A percentile compares a stretch with the other conserved stretches of the same genome.
phyloP scores from a whole-genome alignment of 1,140 invertebrate genomes.

The Drosophila varians region DNA sequence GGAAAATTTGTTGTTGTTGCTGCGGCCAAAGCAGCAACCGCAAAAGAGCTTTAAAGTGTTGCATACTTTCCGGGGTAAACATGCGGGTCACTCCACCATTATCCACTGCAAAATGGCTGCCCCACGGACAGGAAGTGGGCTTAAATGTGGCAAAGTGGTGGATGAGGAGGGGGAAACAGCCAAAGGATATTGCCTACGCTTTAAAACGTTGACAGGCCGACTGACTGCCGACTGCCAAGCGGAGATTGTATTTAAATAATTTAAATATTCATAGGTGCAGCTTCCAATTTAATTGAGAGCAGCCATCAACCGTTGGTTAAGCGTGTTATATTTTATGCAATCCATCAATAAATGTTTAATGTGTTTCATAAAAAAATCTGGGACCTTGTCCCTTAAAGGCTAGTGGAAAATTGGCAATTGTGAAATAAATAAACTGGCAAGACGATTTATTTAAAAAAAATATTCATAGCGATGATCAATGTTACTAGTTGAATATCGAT shows the following conservation, averaged over 20 bases:
- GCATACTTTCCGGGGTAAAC: constrained; percentile 57
- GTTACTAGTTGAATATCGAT: too few species aligned
- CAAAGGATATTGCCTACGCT: constrained; percentile 29
- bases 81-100: constrained; percentile 26
- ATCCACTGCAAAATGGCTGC: constrained; percentile 4
- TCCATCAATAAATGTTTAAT: constrained; percentile 30
- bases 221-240: not conserved
- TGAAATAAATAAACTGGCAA: too few species aligned
- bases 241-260: constrained; percentile 53
- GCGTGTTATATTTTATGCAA: constrained; percentile 34
- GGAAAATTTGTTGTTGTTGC: constrained; percentile 14
- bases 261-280: constrained; percentile 41
- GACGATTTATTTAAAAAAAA: too few species aligned
- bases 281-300: constrained; percentile 44
- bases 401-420: too few species aligned
- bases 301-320: constrained; percentile 32
- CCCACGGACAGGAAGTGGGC: not conserved
- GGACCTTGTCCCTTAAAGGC: not conserved
- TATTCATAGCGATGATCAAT: too few species aligned
- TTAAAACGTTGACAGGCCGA: constrained; percentile 35
- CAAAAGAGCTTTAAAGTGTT: constrained; percentile 77
- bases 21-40: constrained; percentile 52
- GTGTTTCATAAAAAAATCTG: not conserved
- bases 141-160: too few species aligned
- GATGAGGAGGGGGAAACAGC: constrained; percentile 4